Base-by-base conservation (phyloP, 1,140 invertebrate species). In the Brachionus sp. region DNA sequence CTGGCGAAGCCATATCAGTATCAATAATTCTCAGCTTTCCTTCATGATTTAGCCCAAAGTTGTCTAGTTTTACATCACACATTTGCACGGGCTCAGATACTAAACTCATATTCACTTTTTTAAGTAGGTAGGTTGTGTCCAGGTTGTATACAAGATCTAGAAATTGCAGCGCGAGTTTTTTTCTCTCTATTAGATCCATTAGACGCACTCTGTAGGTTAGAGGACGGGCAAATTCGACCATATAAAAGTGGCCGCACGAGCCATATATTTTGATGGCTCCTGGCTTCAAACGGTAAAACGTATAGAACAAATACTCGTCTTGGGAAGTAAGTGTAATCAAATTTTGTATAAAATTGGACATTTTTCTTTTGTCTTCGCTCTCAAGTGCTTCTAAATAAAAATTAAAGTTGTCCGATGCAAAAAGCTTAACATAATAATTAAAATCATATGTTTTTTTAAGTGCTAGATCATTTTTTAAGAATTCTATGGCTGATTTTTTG, bases 221-320 rank as follows among this genome's bases (percentile, higher is more conserved):
- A 19, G 77, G 50, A 2, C 57, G 35, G 12, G 77, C 77, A 25
- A 62, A 80, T 23, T 80, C 77, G 13, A 80, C 77, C 33, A 80
- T 19, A 66, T 80, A 80, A 62, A 80, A 80, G n/a, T 80, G 77
- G 6, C 77, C 77, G 25, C 77, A 80, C 37, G 77, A 39, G 10
- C 35, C 50, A 29, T 80, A 80, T 12, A 66, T 80, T 62, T 42
- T 80, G 12, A 80, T 42, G 10, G 77, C 46, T 19, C 50, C 77
- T 29, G 77, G 62, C 19, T 80, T 80, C 19, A 23, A 25, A 16
- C 39, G 77, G 25, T 42, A 80, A 62, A 80, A 62, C 57, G 25
- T 80, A 16, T 80, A 62, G 13, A 80, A 80, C 16, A 80, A 62
- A 80, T 80, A 80, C n/a, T 80, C 77, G 23, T 80, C 77, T 42